Base-by-base conservation (phyloP, 2,888 invertebrate genomes). In the Pachymerium ferrugineum region DNA sequence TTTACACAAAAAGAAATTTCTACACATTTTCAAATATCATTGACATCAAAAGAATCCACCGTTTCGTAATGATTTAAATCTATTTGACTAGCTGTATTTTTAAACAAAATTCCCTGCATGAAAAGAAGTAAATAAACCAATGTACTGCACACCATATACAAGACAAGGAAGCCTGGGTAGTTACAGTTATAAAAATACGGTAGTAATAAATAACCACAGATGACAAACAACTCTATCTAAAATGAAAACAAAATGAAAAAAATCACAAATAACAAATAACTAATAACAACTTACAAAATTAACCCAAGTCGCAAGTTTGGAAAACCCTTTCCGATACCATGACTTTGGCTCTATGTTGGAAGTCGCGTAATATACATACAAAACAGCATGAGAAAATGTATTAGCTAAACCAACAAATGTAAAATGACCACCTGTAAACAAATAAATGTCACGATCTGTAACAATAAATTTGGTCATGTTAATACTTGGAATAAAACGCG, bases 321-420 rank as follows among this genome's bases (percentile, higher is more conserved):
- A 62, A 25, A 62, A 62, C 62, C 12, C 1, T 25, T n/a, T 22
- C 28, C 62, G 1, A 14, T 62, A 62, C 28, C 2, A n/a, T 1
- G 62, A 62, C 28, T 62, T 62, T n/a, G 62, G 62, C 2, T 62
- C 10, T 4, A 62, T 25, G 12, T 62, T 62, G 3, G 84, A 79
- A 77, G 84, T 74, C 0, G 82, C 83, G 76, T 84, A 84, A 78
- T 84, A 84, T 12, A 81, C 80, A 77, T 84, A 84, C 84, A 84
- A 84, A 75, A 84, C 76, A 47, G 84, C 78, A 77, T 84, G 84
- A 42, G 84, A 83, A 75, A 83, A 82, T 14, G 83, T 82, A 77
- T 84, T 84, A 30, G 83, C 76, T 76, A 82, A 76, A 1, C 83
- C 80, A 76, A 84, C 83, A 77, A 84, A 84, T 6, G 84, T 62